These are phyloP conservation scores for Cataglyphis hispanica DNA, from an alignment of 1,140 invertebrate genomes.

Conservation along the genomic window DNA sequence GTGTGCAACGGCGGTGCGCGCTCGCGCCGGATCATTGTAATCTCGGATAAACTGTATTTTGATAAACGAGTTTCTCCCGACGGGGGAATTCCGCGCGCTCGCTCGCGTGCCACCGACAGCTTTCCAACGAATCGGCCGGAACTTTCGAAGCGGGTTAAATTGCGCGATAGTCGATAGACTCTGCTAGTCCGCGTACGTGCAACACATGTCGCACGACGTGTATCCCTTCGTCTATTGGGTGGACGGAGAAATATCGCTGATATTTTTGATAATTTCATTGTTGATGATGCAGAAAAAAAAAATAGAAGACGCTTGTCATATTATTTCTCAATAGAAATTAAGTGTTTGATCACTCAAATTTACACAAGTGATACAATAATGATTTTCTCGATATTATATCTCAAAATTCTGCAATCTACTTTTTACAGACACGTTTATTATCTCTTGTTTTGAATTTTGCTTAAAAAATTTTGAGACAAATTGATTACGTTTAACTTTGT, in stretches of 20 bases:
- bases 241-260: slow-evolving; percentile 3
- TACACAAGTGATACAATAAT: background rate
- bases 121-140: slow-evolving; percentile 58
- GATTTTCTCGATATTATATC: background rate
- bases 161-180: slow-evolving; percentile 49
- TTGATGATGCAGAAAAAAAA: background rate
- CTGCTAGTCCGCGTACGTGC: slow-evolving; percentile 50
- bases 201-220: slow-evolving; percentile 50
- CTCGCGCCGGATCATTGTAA: slow-evolving; percentile 66
- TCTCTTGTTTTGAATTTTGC: background rate
- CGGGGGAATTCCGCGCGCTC: slow-evolving; percentile 44
- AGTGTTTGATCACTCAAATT: background rate
- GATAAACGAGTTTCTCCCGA: slow-evolving; percentile 55
- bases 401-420: background rate
- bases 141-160: slow-evolving; percentile 64
- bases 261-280: slow-evolving; percentile 9
- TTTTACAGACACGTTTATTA: background rate
- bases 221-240: slow-evolving; percentile 17
- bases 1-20: background rate
- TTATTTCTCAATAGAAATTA: background rate
- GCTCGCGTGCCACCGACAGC: slow-evolving; percentile 51
- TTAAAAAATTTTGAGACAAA: background rate
- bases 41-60: slow-evolving; percentile 67
- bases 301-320: background rate
- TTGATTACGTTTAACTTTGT: background rate